phyloP scores from a whole-genome alignment of 2,888 invertebrate genomes.

The Deladenus siricidicola region DNA sequence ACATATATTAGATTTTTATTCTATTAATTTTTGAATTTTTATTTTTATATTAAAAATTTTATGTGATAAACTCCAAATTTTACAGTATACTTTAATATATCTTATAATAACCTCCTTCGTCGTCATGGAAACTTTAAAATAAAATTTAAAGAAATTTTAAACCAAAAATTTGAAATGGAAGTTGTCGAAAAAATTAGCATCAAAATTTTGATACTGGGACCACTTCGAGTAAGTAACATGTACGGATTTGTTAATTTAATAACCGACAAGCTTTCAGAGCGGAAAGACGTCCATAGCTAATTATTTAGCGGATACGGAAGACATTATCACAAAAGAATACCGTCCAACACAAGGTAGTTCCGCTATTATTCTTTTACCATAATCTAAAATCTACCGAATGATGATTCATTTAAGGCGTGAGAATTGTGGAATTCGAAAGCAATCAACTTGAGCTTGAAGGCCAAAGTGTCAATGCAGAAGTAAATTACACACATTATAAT shows the following conservation, averaged over 20 bases:
- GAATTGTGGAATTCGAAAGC: slow-evolving; percentile 71
- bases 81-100: too few species aligned
- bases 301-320: slow-evolving; percentile 34
- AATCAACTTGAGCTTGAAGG: slow-evolving; percentile 62
- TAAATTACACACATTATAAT: too few species aligned
- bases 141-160: too few species aligned
- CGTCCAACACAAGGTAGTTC: slow-evolving; percentile 37
- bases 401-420: slow-evolving; percentile 40
- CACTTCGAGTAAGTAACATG: slow-evolving; percentile 28
- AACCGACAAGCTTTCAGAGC: slow-evolving; percentile 25
- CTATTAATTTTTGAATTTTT: too few species aligned
- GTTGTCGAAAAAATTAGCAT: slow-evolving; percentile 17
- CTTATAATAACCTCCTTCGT: too few species aligned
- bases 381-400: background rate
- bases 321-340: slow-evolving; percentile 29
- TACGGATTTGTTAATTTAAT: background rate
- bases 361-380: background rate
- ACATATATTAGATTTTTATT: too few species aligned
- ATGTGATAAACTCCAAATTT: too few species aligned
- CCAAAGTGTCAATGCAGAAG: slow-evolving; percentile 61
- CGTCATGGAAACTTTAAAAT: too few species aligned
- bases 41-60: too few species aligned
- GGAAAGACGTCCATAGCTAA: slow-evolving; percentile 38
- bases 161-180: too few species aligned
- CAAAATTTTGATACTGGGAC: slow-evolving; percentile 39